phyloP scores from a whole-genome alignment of 2,797 vertebrate species.

The Poecilia gillii region DNA sequence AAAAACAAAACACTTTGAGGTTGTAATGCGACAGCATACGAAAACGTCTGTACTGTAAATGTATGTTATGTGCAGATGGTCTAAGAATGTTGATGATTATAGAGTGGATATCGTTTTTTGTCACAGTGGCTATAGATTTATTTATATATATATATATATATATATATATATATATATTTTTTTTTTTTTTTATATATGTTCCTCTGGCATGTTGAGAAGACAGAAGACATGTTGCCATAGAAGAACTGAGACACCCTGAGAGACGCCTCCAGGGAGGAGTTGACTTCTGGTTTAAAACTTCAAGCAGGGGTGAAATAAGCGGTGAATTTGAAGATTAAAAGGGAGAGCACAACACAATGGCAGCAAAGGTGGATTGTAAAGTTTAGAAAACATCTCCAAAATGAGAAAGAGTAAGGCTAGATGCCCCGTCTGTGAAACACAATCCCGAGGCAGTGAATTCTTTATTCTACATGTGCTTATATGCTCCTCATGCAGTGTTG shows the following conservation, averaged over 20 bases:
- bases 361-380: slow-evolving; percentile 26
- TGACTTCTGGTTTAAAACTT: slow-evolving; percentile 47
- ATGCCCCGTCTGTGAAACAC: slow-evolving; percentile 34
- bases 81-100: slow-evolving; percentile 56
- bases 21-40: background rate
- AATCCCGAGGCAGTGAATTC: slow-evolving; percentile 36
- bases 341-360: slow-evolving; percentile 32
- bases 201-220: slow-evolving; percentile 35
- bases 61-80: slow-evolving; percentile 54
- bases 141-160: too few relatives aligned
- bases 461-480: slow-evolving; percentile 28
- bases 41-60: slow-evolving; percentile 28
- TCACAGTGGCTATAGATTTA: slow-evolving; percentile 48
- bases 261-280: slow-evolving; percentile 38
- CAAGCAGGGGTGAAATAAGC: slow-evolving; percentile 29
- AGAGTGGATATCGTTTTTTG: slow-evolving; percentile 40
- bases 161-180: too few relatives aligned
- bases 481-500: slow-evolving; percentile 22
- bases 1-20: background rate
- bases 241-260: slow-evolving; percentile 51
- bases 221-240: slow-evolving; percentile 44
- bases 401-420: slow-evolving; percentile 41
- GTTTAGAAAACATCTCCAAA: slow-evolving; percentile 13
- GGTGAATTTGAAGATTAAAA: slow-evolving; percentile 35
- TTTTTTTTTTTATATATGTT: too few relatives aligned